These are phyloP conservation scores for Protophormia terraenovae DNA, from an alignment of 2,888 invertebrate genomes.

Conservation along the genomic window DNA sequence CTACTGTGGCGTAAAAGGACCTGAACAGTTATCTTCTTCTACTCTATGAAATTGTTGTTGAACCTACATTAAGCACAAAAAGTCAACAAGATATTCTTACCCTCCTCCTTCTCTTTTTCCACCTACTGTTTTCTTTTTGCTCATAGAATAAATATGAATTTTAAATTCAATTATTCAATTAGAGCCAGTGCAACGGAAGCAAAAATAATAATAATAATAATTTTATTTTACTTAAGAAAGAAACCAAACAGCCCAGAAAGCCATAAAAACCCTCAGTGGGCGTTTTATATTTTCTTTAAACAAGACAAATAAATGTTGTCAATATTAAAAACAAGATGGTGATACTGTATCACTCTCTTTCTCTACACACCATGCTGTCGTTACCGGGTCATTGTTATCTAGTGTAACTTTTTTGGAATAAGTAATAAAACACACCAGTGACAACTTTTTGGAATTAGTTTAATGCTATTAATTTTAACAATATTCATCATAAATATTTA, in stretches of 20 bases:
- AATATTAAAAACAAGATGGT: background rate
- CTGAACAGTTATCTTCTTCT: background rate
- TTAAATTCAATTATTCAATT: constrained; percentile 63
- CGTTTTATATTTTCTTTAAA: background rate
- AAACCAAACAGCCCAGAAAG: background rate
- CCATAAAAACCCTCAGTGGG: background rate
- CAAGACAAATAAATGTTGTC: background rate
- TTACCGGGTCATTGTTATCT: background rate
- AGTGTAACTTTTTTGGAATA: background rate
- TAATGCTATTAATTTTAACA: background rate
- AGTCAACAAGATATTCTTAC: background rate
- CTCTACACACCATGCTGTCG: background rate
- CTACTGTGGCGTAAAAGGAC: background rate
- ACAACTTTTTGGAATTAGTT: background rate
- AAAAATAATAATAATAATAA: constrained; percentile 32
- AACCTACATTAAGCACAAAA: background rate
- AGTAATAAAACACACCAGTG: background rate
- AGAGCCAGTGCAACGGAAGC: constrained; percentile 30
- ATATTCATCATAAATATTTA: background rate
- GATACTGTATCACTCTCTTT: no score
- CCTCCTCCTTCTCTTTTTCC: background rate
- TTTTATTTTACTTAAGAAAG: constrained; percentile 10
- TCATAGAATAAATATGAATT: constrained; percentile 36
- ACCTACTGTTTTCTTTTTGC: background rate
- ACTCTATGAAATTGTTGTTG: constrained; percentile 12